A percentile compares a stretch with the other conserved stretches of the same genome.
These are phyloP conservation scores for Lysiphlebus fabarum DNA, from an alignment of 1,140 invertebrate species.

Conservation along the genomic window DNA sequence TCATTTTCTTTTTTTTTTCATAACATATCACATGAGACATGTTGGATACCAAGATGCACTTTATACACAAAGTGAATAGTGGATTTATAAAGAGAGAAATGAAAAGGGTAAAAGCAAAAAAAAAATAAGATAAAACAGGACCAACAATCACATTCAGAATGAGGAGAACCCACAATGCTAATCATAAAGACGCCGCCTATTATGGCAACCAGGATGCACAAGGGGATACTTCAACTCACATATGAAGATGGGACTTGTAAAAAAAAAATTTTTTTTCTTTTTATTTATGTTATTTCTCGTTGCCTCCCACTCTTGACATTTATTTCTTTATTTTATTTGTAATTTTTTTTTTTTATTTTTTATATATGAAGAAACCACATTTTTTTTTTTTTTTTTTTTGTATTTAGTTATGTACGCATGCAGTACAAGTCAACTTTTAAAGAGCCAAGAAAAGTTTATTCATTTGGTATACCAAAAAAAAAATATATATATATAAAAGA, in stretches of 20 bases:
- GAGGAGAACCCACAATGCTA: conserved; percentile 48
- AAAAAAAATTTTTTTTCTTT: conserved; percentile 2
- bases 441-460: conserved; percentile 17
- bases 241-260: neutral
- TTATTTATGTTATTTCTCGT: conserved; percentile 17
- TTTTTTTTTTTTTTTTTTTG: conserved; percentile 23
- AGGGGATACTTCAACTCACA: conserved; percentile 5
- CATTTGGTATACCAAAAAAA: conserved; percentile 9
- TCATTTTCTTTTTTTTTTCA: neutral
- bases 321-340: conserved; percentile 16
- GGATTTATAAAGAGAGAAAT: neutral
- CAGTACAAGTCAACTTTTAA: conserved; percentile 6
- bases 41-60: neutral
- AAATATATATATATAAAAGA: too few species aligned
- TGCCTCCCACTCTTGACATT: conserved; percentile 1
- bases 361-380: conserved; percentile 3
- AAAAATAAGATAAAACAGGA: conserved; percentile 29
- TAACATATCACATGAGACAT: conserved; percentile 4
- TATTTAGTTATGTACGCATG: neutral
- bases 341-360: conserved; percentile 18
- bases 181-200: conserved; percentile 57
- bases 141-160: conserved; percentile 53
- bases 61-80: too few species aligned
- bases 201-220: conserved; percentile 38
- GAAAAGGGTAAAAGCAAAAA: neutral